Percentiles rank a stretch among this genome's conserved stretches.
phyloP scores from a whole-genome alignment of 2,888 invertebrate species.

The Caenorhabditis virilis region DNA sequence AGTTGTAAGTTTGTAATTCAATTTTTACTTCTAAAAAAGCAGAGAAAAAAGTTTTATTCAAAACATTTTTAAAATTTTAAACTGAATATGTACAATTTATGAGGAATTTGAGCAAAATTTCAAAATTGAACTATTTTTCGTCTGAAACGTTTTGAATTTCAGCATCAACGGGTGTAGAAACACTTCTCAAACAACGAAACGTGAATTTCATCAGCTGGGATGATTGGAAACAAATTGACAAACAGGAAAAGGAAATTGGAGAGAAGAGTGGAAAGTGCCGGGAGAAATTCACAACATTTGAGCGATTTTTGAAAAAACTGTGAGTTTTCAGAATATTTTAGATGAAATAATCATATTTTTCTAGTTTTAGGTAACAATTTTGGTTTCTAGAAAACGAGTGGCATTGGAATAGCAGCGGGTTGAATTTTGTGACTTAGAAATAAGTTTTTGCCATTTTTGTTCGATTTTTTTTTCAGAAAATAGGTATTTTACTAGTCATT shows the following conservation, averaged over 20 bases:
- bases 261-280: slow-evolving; percentile 58
- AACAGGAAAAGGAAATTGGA: slow-evolving; percentile 56
- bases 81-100: too few species aligned
- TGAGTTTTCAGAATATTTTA: neutral
- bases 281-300: slow-evolving; percentile 53
- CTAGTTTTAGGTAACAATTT: too few species aligned
- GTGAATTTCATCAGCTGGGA: slow-evolving; percentile 56
- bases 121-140: too few species aligned
- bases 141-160: too few species aligned
- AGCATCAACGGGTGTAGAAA: slow-evolving; percentile 15
- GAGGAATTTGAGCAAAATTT: too few species aligned
- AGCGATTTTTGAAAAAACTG: slow-evolving; percentile 4
- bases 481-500: too few species aligned
- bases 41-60: neutral
- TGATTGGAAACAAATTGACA: slow-evolving; percentile 61
- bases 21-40: neutral
- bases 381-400: too few species aligned
- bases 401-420: too few species aligned
- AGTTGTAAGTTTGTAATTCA: too few species aligned
- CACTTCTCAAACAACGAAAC: slow-evolving; percentile 33
- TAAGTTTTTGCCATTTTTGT: slow-evolving; percentile 16
- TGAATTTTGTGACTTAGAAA: too few species aligned
- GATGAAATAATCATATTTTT: too few species aligned
- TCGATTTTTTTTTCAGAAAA: slow-evolving; percentile 14
- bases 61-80: slow-evolving; percentile 2